Percentiles rank a stretch among this genome's conserved stretches.
Conservation (phyloP, 2,113 vertebrate species). For the Sinocyclocheilus anshuiensis region DNA sequence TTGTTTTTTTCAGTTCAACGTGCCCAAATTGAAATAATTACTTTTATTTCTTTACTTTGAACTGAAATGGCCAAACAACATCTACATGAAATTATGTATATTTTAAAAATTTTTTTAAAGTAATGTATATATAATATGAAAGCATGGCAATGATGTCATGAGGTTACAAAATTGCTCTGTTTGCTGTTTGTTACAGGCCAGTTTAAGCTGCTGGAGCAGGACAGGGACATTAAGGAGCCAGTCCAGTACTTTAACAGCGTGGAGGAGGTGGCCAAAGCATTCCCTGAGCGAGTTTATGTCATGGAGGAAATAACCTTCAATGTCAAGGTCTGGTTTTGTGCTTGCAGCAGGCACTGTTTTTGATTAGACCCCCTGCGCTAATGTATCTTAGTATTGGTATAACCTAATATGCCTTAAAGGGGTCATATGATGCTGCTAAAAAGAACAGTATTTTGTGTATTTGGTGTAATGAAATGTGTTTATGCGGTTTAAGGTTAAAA, state of each 20-base stretch:
- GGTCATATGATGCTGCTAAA: no score
- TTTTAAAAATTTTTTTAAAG: no score
- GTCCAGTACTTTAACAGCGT: constrained; percentile 98
- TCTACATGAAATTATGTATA: no score
- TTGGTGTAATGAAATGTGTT: no score
- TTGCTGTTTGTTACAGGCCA: constrained; percentile 81
- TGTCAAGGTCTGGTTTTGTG: constrained; percentile 85
- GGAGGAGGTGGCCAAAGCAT: constrained; percentile 99
- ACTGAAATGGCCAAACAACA: background rate
- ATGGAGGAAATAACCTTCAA: constrained; percentile 99
- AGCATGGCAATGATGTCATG: background rate
- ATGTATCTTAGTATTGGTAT: background rate
- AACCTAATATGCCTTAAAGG: background rate
- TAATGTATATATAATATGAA: no score
- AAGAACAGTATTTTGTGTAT: no score
- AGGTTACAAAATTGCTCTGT: constrained; percentile 10
- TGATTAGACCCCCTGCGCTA: no score
- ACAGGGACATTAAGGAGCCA: constrained; percentile 97
- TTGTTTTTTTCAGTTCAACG: background rate
- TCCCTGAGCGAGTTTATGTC: constrained; percentile 98
- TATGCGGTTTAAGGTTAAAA: no score
- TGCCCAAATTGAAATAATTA: background rate
- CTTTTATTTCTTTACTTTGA: background rate
- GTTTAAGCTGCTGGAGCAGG: constrained; percentile 98
- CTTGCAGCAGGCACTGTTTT: background rate